Base-by-base conservation (phyloP, 2,888 invertebrate species). In the Xanthia icteritia region DNA sequence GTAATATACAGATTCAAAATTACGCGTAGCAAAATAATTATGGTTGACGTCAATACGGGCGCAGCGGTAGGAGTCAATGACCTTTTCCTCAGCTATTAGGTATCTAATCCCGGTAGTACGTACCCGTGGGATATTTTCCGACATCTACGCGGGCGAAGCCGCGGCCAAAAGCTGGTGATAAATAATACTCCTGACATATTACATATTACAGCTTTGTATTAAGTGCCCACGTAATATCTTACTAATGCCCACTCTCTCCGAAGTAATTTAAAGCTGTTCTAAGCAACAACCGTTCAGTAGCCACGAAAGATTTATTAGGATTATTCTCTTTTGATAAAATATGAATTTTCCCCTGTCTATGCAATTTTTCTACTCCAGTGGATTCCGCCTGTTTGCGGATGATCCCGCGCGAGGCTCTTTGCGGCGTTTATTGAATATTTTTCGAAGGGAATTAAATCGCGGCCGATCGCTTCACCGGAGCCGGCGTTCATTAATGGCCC, bases 401-500 rank as follows among this genome's bases (percentile, higher is more conserved):
- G 91, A 92, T 92, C 91, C 78, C 89, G 90, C 88, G 89, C 85
- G 86, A 83, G 86, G 88, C 89, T 90, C 93, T 92, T 91, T 89
- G 91, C 90, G 91, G 92, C 91, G 93, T 91, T 95, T 95, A 95
- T 95, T 95, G 95, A 95, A 95, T 95, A 95, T 94, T 95, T 95
- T 94, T 94, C 92, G 92, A 93, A 93, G 92, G 92, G 94, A 94
- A 96, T 95, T 95, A 95, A 95, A 93, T 93, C 92, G 91, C 91
- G 91, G 92, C 88, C 90, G 93, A 93, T 92, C 93, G 93, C 92
- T 93, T 93, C 92, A 91, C 88, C 91, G 92, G 91, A 93, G 92
- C 89, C 91, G 89, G 90, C 91, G 91, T 93, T 95, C 95, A 95
- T 95, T 96, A 96, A 95, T 94, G 91, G 91, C 86, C 85, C 92